A percentile compares a stretch with the other conserved stretches of the same genome.
Conservation (phyloP, 2,888 invertebrate genomes). For the Boloria euphrosyne region DNA sequence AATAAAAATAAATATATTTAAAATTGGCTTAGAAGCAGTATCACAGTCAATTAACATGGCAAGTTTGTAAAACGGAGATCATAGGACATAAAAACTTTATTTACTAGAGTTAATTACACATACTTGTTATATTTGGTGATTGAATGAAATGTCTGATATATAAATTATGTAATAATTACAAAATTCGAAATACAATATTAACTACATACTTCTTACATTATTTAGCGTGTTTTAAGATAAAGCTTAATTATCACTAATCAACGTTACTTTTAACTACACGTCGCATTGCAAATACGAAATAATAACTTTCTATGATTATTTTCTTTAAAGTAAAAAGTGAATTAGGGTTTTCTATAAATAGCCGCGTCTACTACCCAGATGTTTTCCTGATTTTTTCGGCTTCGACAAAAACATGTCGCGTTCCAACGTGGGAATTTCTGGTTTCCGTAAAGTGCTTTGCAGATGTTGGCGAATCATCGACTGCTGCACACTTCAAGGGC, state of each 20-base stretch:
- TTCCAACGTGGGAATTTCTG: slow-evolving; percentile 70
- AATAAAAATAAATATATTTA: slow-evolving; percentile 16
- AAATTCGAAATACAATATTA: slow-evolving; percentile 4
- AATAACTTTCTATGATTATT: slow-evolving; percentile 50
- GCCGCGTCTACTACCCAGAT: slow-evolving; percentile 61
- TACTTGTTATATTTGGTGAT: slow-evolving; percentile 23
- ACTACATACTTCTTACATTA: slow-evolving; percentile 10
- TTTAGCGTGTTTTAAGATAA: slow-evolving; percentile 14
- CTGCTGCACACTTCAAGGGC: slow-evolving; percentile 40
- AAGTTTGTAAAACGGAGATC: slow-evolving; percentile 33
- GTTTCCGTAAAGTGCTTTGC: slow-evolving; percentile 53
- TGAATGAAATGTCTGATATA: slow-evolving; percentile 48
- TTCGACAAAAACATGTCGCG: slow-evolving; percentile 60
- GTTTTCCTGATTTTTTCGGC: slow-evolving; percentile 66
- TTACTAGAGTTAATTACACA: too few relatives aligned
- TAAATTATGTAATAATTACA: slow-evolving; percentile 21
- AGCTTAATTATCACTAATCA: neutral
- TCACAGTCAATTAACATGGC: slow-evolving; percentile 29
- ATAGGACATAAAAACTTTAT: slow-evolving; percentile 33
- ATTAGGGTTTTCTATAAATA: slow-evolving; percentile 65
- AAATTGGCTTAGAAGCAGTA: slow-evolving; percentile 11
- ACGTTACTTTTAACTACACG: neutral
- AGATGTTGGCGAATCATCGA: slow-evolving; percentile 65
- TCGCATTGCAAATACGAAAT: neutral
- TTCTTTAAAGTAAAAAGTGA: slow-evolving; percentile 51